phyloP scores from a whole-genome alignment of 2,888 invertebrate genomes.

The Cataglyphis albicans region DNA sequence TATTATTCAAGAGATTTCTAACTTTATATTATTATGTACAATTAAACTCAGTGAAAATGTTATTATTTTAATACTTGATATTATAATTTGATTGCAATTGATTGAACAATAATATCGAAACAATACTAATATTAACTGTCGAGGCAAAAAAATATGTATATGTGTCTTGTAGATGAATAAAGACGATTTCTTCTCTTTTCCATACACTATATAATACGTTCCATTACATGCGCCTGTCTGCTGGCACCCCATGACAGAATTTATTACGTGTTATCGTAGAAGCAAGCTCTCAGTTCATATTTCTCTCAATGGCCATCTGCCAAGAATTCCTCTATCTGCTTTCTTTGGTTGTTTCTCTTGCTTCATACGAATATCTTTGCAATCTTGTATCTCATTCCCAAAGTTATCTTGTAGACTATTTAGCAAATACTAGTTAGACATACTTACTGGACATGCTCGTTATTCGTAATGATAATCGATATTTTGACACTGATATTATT shows the following conservation, averaged over 20 bases:
- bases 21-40: not conserved
- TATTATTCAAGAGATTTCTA: not conserved
- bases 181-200: not conserved
- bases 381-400: constrained; percentile 40
- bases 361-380: constrained; percentile 27
- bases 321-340: constrained; percentile 58
- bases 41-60: not conserved
- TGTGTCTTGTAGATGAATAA: not conserved
- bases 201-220: not conserved
- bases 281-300: constrained; percentile 58
- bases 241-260: constrained; percentile 26
- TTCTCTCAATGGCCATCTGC: constrained; percentile 63
- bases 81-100: not conserved
- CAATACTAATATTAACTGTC: not conserved
- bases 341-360: constrained; percentile 26
- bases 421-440: not conserved
- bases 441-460: not conserved
- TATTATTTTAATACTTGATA: not conserved
- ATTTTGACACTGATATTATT: not conserved
- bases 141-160: not conserved
- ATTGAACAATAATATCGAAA: not conserved
- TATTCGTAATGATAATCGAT: not conserved
- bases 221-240: not conserved
- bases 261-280: constrained; percentile 37
- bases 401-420: constrained; percentile 29